Base-by-base conservation (phyloP, 2,797 vertebrate genomes). In the Strix occidentalis region DNA sequence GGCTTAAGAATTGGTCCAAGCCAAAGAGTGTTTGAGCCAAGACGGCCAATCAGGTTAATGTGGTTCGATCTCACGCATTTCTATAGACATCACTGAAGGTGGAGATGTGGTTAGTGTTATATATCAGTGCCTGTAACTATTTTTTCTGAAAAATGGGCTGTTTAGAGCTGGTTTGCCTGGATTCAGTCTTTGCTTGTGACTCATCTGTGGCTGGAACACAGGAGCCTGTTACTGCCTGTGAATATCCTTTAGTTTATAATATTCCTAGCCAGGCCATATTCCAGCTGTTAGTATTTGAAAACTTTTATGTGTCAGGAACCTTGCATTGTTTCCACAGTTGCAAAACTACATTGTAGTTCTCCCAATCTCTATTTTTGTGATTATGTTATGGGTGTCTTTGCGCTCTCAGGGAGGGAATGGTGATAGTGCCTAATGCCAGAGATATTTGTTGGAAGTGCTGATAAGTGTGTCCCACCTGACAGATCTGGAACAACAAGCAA, bases 41-140 rank as follows among this genome's bases (percentile, higher is more conserved):
- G 57, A 12, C 2, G 5, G 21, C 12, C 19, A 39, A 13, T 11
- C 0, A 0, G 45, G 39, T 60, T 74, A 2, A 16, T 35, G 57
- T 15, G 31, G 5, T 18, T 74, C 23, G 26, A 57, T 57, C 61
- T 85, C 37, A 6, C 1, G 2, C 0, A 0, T 58, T 50, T 54
- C 51, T 87, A 1, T n/a, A 41, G 66, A 3, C 8, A 9, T 23
- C 29, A 2, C 8, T 66, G 57, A n/a, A 57, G 61, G 61, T 74
- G 33, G 33, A 74, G 46, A 2, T n/a, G 21, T 1, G 65, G 26
- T 29, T 33, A 20, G 39, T 28, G 68, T 37, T 35, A 3, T 1
- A 0, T 50, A 16, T n/a, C 45, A 28, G 2, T 68, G 48, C 83
- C 58, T 57, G 13, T 13, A 68, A 41, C 12, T 53, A 4, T 50